Base-by-base conservation (phyloP, 2,888 invertebrate species). In the Phyto melanocephala region DNA sequence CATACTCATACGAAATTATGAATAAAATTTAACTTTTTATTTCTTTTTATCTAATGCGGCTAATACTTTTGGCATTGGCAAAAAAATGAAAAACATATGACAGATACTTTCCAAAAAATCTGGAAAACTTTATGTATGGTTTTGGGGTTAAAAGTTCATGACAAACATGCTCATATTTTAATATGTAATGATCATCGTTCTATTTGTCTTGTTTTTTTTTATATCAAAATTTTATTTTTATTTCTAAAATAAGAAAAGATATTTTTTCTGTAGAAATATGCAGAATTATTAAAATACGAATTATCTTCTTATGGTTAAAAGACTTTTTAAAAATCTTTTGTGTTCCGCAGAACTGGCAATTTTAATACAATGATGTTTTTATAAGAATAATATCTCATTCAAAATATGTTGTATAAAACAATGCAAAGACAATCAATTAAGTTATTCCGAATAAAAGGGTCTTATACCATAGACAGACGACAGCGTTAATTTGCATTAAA, bases 61-160 rank as follows among this genome's bases (percentile, higher is more conserved):
- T 78, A 81, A 81, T 82, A 60, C 65, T 60, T 65, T 67, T 79
- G 82, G 79, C 78, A 82, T 79, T 80, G 77, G 71, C 67, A 71
- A 45, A 7, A 75, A 37, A 33, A n/a, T 17, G 58, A 58, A 63
- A 22, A 52, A 40, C 22, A 33, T 42, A 17, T n/a, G n/a, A n/a
- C n/a, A n/a, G n/a, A n/a, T 15, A 42, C 50, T 47, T 17, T 28
- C 37, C 24, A 54, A 13, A 62, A 63, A 75, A 20, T 42, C 47
- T 75, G 24, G 4, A 28, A 42, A 67, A 50, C 47, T 79, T 67
- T 62, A 50, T 45, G 54, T n/a, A n/a, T n/a, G n/a, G n/a, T n/a
- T 62, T 68, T 80, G 45, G 22, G 72, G 85, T 83, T 86, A 79
- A 63, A 74, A 84, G 86, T 84, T 85, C 84, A 85, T 80, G 79